Conservation (phyloP, 1,140 invertebrate genomes). For the Drosophila suzukii region DNA sequence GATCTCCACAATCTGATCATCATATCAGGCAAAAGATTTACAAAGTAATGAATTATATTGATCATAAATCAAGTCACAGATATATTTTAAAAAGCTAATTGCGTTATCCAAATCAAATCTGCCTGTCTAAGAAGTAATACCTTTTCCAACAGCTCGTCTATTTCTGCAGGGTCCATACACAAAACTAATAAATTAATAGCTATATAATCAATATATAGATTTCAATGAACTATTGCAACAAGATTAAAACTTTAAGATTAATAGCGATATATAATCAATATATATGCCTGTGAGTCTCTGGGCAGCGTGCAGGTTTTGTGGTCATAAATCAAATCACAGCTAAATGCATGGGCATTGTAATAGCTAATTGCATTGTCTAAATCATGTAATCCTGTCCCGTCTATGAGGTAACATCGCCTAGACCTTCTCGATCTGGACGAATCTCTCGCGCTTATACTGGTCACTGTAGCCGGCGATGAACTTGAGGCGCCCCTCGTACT, state of each 20-base stretch:
- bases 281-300: slow-evolving; percentile 48
- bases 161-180: too few relatives aligned
- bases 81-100: too few relatives aligned
- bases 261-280: slow-evolving; percentile 23
- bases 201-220: too few relatives aligned
- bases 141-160: too few relatives aligned
- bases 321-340: slow-evolving; percentile 60
- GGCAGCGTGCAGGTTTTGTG: slow-evolving; percentile 38
- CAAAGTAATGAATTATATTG: too few relatives aligned
- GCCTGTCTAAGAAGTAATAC: too few relatives aligned
- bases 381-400: slow-evolving; percentile 20
- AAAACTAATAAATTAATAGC: too few relatives aligned
- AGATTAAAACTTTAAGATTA: slow-evolving; percentile 7
- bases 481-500: slow-evolving; percentile 84
- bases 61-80: too few relatives aligned
- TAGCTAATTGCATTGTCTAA: slow-evolving; percentile 59
- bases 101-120: too few relatives aligned
- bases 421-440: slow-evolving; percentile 86
- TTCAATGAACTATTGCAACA: not conserved
- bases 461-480: slow-evolving; percentile 86
- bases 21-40: too few relatives aligned
- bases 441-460: slow-evolving; percentile 86
- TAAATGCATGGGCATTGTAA: slow-evolving; percentile 61
- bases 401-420: slow-evolving; percentile 24
- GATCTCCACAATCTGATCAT: too few relatives aligned